A percentile compares a stretch with the other conserved stretches of the same genome.
phyloP scores from a whole-genome alignment of 1,140 invertebrate species.

The Drosophila neocordata region DNA sequence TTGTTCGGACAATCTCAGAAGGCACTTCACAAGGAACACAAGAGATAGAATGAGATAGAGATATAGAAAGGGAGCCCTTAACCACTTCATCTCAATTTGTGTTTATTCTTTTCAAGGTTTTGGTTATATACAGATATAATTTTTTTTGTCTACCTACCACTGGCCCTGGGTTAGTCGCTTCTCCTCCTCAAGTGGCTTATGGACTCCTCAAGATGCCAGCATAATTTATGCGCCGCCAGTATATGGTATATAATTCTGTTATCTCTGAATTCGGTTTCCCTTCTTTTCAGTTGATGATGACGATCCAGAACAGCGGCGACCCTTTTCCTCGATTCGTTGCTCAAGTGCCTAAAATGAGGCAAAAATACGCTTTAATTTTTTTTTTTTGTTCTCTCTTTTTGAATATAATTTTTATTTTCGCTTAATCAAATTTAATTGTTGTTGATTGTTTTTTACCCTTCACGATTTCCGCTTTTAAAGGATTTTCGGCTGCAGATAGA shows the following conservation, averaged over 20 bases:
- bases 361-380: constrained; percentile 38
- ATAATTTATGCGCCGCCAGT: constrained; percentile 60
- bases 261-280: constrained; percentile 16
- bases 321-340: constrained; percentile 1
- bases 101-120: constrained; percentile 35
- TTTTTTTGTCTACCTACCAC: constrained; percentile 33
- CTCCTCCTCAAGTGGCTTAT: constrained; percentile 42
- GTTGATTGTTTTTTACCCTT: constrained; percentile 40
- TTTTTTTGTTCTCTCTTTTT: not conserved
- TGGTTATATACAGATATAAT: not conserved
- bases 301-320: constrained; percentile 15
- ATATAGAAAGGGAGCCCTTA: constrained; percentile 3
- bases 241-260: constrained; percentile 20
- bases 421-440: constrained; percentile 72
- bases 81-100: constrained; percentile 23
- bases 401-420: constrained; percentile 19
- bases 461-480: constrained; percentile 46
- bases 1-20: not conserved
- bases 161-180: not conserved
- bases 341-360: constrained; percentile 8
- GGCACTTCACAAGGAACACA: constrained; percentile 5
- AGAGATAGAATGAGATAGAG: not conserved
- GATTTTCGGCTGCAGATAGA: constrained; percentile 13
- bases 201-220: constrained; percentile 34
- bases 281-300: constrained; percentile 11